These are phyloP conservation scores for Procavia capensis DNA, from an alignment of 2,113 vertebrate genomes.

Conservation along the genomic window DNA sequence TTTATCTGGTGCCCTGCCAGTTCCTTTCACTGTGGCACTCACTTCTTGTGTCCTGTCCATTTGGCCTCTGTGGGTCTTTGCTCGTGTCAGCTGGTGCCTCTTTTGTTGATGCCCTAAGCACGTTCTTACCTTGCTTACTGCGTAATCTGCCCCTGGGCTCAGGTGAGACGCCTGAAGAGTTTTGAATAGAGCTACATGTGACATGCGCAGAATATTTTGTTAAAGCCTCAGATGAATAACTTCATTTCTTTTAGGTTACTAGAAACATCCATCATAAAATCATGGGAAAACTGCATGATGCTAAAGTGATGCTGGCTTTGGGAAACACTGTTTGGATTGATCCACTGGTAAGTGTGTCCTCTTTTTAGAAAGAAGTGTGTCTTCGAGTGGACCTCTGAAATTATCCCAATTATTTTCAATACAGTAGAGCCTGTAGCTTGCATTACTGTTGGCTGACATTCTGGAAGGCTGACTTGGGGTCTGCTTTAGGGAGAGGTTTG, in stretches of 20 bases:
- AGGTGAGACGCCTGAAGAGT: rapidly evolving
- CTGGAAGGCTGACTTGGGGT: neutral
- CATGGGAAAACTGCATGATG: conserved; percentile 90
- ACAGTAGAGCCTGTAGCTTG: neutral
- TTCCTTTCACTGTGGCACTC: too few species aligned
- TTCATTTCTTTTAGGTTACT: conserved; percentile 89
- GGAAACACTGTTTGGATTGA: conserved; percentile 94
- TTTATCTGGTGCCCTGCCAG: too few species aligned
- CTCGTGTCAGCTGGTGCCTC: too few species aligned
- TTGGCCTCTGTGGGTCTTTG: too few species aligned
- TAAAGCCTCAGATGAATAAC: neutral
- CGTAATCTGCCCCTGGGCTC: neutral
- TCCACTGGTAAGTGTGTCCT: conserved; percentile 90
- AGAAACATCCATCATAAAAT: conserved; percentile 91
- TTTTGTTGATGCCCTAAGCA: too few species aligned
- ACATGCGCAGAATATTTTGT: neutral
- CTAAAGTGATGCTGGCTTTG: conserved; percentile 90
- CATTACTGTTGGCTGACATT: neutral
- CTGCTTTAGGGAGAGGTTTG: neutral
- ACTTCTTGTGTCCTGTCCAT: too few species aligned
- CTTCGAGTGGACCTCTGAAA: neutral
- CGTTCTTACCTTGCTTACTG: too few species aligned
- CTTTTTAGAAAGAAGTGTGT: neutral
- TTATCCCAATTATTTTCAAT: neutral
- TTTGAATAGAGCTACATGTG: neutral